Percentiles rank a stretch among this genome's conserved stretches.
These are phyloP conservation scores for Exephanes ischioxanthus DNA, from an alignment of 2,888 invertebrate species.

Conservation along the genomic window DNA sequence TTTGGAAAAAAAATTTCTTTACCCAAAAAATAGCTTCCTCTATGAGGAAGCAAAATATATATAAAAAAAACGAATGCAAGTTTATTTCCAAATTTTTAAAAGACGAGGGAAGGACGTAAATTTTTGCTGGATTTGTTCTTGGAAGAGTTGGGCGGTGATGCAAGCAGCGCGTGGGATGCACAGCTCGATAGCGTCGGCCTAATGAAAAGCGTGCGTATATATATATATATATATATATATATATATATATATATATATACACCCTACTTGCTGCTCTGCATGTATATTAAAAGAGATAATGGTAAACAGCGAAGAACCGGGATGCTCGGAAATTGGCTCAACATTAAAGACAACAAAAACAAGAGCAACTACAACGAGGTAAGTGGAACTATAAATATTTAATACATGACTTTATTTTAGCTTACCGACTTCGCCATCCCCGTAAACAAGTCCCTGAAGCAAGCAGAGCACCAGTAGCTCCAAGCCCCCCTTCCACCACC, in stretches of 20 bases:
- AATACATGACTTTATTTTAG: slow-evolving; percentile 55
- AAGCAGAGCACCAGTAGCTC: slow-evolving; percentile 80
- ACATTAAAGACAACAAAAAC: slow-evolving; percentile 9
- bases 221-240: neutral
- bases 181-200: slow-evolving; percentile 77
- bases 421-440: slow-evolving; percentile 90
- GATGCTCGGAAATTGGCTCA: neutral
- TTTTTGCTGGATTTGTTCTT: slow-evolving; percentile 48
- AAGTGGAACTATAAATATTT: slow-evolving; percentile 4
- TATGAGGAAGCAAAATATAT: neutral
- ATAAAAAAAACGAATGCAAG: neutral
- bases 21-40: neutral
- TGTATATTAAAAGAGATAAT: slow-evolving; percentile 9
- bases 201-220: slow-evolving; percentile 25
- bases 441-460: slow-evolving; percentile 85
- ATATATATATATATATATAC: too few species aligned
- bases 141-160: slow-evolving; percentile 73
- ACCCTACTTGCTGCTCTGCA: neutral
- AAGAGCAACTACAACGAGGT: neutral
- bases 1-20: too few species aligned
- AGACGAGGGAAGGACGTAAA: neutral
- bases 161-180: slow-evolving; percentile 76
- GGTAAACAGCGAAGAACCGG: neutral
- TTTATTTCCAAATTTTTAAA: neutral
- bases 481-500: slow-evolving; percentile 80